These are phyloP conservation scores for Sarcophilus harrisii DNA, from an alignment of 2,797 vertebrate genomes.

Conservation along the genomic window DNA sequence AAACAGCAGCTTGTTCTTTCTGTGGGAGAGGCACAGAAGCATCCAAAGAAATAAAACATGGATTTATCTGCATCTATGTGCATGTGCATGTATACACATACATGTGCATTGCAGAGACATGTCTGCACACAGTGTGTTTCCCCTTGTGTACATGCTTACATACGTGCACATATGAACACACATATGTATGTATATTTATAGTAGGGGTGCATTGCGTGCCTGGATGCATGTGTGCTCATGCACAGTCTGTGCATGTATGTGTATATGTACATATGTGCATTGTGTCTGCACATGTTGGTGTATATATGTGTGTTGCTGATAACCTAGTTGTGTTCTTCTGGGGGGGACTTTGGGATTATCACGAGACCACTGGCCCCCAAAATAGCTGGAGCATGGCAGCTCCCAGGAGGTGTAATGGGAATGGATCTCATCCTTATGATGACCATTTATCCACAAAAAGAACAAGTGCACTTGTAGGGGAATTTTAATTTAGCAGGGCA, in stretches of 20 bases:
- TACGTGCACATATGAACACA: no score
- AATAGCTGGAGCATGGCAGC: background rate
- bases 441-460: background rate
- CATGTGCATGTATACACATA: no score
- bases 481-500: background rate
- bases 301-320: no score
- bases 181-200: no score
- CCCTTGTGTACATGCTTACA: no score
- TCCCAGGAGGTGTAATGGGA: background rate
- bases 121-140: no score
- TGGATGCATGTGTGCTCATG: no score
- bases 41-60: background rate
- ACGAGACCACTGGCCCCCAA: background rate
- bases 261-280: no score
- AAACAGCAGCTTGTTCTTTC: fast-evolving
- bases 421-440: background rate
- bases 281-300: no score
- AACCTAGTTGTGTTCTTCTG: background rate
- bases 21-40: background rate
- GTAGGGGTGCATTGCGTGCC: no score
- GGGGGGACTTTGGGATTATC: background rate
- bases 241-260: no score
- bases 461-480: background rate
- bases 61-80: background rate
- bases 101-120: no score